phyloP scores from a whole-genome alignment of 1,140 invertebrate species.

The Drosophila eugracilis region DNA sequence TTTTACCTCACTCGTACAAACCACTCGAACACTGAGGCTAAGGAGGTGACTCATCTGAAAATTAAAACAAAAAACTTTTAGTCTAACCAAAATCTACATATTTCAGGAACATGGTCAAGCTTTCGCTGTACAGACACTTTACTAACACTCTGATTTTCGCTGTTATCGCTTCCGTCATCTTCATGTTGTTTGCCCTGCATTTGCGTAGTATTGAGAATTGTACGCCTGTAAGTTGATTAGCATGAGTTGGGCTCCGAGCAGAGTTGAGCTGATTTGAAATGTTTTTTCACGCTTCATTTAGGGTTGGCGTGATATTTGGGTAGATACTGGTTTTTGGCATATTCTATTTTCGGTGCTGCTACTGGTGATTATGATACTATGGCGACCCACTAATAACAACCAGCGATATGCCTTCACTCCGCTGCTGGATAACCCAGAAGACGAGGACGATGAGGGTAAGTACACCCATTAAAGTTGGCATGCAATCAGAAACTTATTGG shows the following conservation, averaged over 20 bases:
- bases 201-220: constrained; percentile 90
- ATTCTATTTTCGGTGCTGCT: constrained; percentile 95
- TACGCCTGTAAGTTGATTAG: constrained; percentile 88
- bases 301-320: constrained; percentile 96
- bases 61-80: background rate
- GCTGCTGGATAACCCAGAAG: constrained; percentile 93
- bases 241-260: background rate
- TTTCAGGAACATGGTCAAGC: constrained; percentile 93
- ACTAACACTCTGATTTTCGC: constrained; percentile 96
- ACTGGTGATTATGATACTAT: constrained; percentile 96
- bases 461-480: background rate
- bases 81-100: constrained; percentile 14
- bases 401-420: constrained; percentile 97
- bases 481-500: background rate
- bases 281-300: constrained; percentile 64
- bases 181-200: constrained; percentile 96
- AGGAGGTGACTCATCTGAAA: constrained; percentile 86
- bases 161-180: constrained; percentile 94
- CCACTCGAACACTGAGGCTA: constrained; percentile 93
- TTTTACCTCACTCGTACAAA: constrained; percentile 94
- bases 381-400: constrained; percentile 97
- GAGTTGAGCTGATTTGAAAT: background rate
- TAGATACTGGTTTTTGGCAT: constrained; percentile 98
- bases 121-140: constrained; percentile 96
- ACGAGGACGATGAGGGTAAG: constrained; percentile 89